Evolutionary conservation across 2,888 invertebrate species (phyloP).

Genomic region (Actias luna): DNA sequence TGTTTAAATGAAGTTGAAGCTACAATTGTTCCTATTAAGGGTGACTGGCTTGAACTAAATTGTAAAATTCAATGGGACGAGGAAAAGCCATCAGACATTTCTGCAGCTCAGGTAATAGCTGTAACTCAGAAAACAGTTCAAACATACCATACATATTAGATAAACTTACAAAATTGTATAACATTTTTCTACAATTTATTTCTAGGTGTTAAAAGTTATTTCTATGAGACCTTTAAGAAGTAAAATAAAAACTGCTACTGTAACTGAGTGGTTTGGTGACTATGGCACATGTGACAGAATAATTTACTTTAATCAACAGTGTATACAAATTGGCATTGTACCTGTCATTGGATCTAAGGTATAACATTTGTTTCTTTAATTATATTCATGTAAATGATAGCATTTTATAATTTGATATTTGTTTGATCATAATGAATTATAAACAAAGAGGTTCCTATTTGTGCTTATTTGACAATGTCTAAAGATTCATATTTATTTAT

Average conservation of each 20-base stretch:
- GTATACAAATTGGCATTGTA: constrained; percentile 75
- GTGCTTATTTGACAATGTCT: background rate
- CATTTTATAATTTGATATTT: background rate
- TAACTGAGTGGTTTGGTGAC: constrained; percentile 67
- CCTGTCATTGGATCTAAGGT: constrained; percentile 84
- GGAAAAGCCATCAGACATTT: constrained; percentile 68
- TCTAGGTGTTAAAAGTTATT: constrained; percentile 81
- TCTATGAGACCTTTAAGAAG: constrained; percentile 83
- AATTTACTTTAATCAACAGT: constrained; percentile 82
- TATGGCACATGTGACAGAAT: constrained; percentile 81
- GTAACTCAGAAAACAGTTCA: background rate
- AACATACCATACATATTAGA: background rate
- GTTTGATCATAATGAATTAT: background rate
- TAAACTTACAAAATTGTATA: background rate
- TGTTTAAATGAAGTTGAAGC: constrained; percentile 83
- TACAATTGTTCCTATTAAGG: constrained; percentile 85
- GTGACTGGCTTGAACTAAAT: constrained; percentile 86
- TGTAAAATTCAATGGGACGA: constrained; percentile 84
- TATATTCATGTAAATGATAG: constrained; percentile 7
- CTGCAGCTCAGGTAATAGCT: constrained; percentile 58
- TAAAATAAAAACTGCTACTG: constrained; percentile 74
- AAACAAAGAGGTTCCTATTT: background rate
- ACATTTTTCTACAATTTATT: constrained; percentile 1
- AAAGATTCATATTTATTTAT: background rate
- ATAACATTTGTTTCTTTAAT: constrained; percentile 27